Conservation (phyloP, 2,797 vertebrate species). For the Lutjanus argentimaculatus region DNA sequence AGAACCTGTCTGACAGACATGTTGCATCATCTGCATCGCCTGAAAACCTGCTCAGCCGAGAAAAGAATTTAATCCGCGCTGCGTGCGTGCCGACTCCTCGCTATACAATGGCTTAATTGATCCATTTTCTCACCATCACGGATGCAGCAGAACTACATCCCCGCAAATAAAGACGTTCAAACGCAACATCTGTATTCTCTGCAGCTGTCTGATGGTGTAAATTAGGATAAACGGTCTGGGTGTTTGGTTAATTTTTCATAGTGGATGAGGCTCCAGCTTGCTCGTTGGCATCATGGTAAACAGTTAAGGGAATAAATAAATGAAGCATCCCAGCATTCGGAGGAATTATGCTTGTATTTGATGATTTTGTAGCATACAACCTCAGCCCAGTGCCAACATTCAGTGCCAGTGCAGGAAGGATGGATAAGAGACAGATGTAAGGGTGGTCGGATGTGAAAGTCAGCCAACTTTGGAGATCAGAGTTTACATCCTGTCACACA, state of each 20-base stretch:
- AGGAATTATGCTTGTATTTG: neutral
- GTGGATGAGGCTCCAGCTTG: constrained; percentile 7
- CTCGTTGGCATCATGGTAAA: constrained; percentile 30
- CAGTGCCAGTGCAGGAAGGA: neutral
- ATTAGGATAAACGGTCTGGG: constrained; percentile 52
- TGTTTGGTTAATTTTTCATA: constrained; percentile 38
- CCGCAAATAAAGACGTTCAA: constrained; percentile 51
- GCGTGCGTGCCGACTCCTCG: neutral
- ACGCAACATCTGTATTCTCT: constrained; percentile 58
- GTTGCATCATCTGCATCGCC: constrained; percentile 55
- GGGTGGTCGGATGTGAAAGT: neutral
- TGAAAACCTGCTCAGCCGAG: constrained; percentile 35
- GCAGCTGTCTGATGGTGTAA: constrained; percentile 39
- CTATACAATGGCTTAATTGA: constrained; percentile 47
- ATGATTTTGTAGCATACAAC: neutral
- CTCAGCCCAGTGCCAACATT: neutral
- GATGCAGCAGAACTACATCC: constrained; percentile 7
- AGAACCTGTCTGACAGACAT: constrained; percentile 57
- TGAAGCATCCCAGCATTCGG: constrained; percentile 10
- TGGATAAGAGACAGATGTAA: neutral
- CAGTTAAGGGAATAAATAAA: constrained; percentile 20
- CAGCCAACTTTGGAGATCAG: constrained; percentile 9
- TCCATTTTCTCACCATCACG: constrained; percentile 47
- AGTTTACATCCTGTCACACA: constrained; percentile 19
- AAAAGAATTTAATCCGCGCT: constrained; percentile 8